phyloP scores from a whole-genome alignment of 2,797 vertebrate species.

The Poliocrania exsul region DNA sequence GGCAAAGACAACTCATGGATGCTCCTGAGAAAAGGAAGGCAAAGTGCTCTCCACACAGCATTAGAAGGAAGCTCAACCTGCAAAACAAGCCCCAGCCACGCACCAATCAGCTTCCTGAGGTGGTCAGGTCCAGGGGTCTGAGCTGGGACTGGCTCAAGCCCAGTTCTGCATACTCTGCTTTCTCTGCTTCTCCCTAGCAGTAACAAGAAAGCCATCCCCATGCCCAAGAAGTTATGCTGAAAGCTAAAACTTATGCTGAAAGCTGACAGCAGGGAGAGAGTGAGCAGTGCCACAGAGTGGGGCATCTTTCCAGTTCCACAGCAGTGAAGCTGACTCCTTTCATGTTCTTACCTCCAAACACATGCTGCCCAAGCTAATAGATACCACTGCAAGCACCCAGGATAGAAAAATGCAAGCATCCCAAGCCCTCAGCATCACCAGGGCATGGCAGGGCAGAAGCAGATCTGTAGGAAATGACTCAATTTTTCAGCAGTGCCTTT shows the following conservation, averaged over 20 bases:
- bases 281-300: background rate
- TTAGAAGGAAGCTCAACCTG: background rate
- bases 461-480: background rate
- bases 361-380: background rate
- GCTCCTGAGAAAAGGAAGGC: background rate
- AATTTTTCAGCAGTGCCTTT: background rate
- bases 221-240: background rate
- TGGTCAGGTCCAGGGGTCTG: background rate
- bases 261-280: background rate
- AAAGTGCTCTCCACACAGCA: rapidly evolving
- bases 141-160: background rate
- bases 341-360: background rate
- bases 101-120: background rate
- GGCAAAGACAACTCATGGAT: background rate
- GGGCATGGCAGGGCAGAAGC: background rate
- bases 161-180: background rate
- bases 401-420: background rate
- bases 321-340: background rate
- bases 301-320: background rate
- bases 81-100: background rate
- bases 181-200: background rate
- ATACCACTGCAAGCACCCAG: background rate
- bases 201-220: background rate
- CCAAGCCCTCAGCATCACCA: background rate
- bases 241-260: background rate